Evolutionary conservation across 2,888 invertebrate genomes (phyloP), one percentile per base, ranked within the genome.

Genomic region (Idaea dimidiata): DNA sequence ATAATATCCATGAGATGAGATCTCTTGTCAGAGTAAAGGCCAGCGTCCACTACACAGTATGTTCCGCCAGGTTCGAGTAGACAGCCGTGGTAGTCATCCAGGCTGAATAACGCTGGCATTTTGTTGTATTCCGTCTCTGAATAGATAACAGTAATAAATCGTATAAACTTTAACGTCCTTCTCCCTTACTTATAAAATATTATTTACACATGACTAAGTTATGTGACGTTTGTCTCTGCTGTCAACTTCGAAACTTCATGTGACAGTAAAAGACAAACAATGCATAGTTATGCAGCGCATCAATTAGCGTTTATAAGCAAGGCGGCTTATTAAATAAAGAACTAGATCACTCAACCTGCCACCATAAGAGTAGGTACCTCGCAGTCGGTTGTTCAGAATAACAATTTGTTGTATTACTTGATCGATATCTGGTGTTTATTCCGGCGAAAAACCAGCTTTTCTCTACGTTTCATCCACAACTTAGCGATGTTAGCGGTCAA

Each of bases 11-110:
- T 84, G 1, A 91, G 84, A 0, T 79, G 73, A 0, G 82, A 78
- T 1, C 72, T 66, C 0, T 31, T 63, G 0, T 74, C 73, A 0
- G 80, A 67, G 57, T 70, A 72, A 8, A 91, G 77, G 1, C 81
- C 76, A 1, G 82, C 77, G 63, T 89, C 87, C 1, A 83, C 72
- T 10, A 91, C 54, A 69, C 91, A 92, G 75, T 87, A 92, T 0
- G 71, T 73, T 0, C 83, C 88, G 0, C 75, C 83, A 0, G 77
- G 68, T 33, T 83, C 77, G 59, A 67, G 59, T 68, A 90, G 75
- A 59, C 91, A 92, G 0, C 68, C 54, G 0, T 79, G 73, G 66
- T 78, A 91, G 59, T 83, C 79, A n/a, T 92, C 91, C 75, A 91
- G 67, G 6, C 65, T 77, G 71, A 77, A 90, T 18, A 91, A 67